Conservation (phyloP, 2,888 invertebrate species). For the Drosophila borborema region DNA sequence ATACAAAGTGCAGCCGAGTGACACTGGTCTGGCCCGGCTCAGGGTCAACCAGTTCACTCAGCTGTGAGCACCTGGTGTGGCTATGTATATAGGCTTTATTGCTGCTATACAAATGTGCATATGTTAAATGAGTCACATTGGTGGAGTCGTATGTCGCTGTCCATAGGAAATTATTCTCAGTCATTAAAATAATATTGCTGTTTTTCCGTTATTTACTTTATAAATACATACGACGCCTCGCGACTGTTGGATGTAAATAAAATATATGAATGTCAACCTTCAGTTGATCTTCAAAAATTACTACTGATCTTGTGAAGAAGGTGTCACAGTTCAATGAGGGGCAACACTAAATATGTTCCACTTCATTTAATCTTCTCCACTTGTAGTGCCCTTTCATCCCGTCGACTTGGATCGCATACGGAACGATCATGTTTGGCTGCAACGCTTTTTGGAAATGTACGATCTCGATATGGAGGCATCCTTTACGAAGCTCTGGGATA, state of each 20-base stretch:
- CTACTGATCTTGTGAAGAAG: neutral
- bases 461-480: slow-evolving; percentile 90
- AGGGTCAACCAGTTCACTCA: slow-evolving; percentile 5
- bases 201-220: slow-evolving; percentile 17
- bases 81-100: neutral
- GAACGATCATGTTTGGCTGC: slow-evolving; percentile 89
- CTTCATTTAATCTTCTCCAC: neutral
- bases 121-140: neutral
- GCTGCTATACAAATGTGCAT: neutral
- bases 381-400: slow-evolving; percentile 86
- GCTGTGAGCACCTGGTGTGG: slow-evolving; percentile 3
- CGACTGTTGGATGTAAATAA: slow-evolving; percentile 10
- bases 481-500: slow-evolving; percentile 91
- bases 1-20: slow-evolving; percentile 3
- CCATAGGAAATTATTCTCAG: slow-evolving; percentile 6
- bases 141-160: slow-evolving; percentile 1
- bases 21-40: neutral
- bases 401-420: slow-evolving; percentile 90
- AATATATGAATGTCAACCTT: slow-evolving; percentile 2
- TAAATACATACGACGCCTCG: slow-evolving; percentile 11
- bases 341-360: neutral
- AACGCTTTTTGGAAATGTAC: slow-evolving; percentile 90
- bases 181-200: slow-evolving; percentile 16
- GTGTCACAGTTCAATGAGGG: neutral
- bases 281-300: slow-evolving; percentile 2